These are phyloP conservation scores for Ancistrus triradiatus DNA, from an alignment of 2,113 vertebrate genomes.

Conservation along the genomic window DNA sequence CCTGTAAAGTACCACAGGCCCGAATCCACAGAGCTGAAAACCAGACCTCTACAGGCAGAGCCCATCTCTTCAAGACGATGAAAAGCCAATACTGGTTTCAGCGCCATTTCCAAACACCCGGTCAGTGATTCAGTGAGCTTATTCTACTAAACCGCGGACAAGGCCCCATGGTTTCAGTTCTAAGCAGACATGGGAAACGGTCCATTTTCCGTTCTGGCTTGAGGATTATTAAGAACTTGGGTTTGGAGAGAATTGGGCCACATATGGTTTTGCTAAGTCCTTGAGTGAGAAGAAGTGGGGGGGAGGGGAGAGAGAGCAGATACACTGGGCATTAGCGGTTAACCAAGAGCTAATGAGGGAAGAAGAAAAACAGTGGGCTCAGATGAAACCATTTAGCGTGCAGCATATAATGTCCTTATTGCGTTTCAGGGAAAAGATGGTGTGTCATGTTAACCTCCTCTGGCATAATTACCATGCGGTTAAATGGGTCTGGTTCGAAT, in stretches of 20 bases:
- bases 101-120: slow-evolving; percentile 55
- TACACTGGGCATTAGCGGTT: slow-evolving; percentile 68
- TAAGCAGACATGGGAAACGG: slow-evolving; percentile 58
- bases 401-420: slow-evolving; percentile 52
- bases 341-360: slow-evolving; percentile 71
- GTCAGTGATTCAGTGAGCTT: slow-evolving; percentile 48
- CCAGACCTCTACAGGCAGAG: slow-evolving; percentile 44
- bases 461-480: slow-evolving; percentile 51
- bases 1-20: slow-evolving; percentile 48
- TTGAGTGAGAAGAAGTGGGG: slow-evolving; percentile 50
- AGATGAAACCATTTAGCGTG: slow-evolving; percentile 64
- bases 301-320: slow-evolving; percentile 49
- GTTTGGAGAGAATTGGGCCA: slow-evolving; percentile 39
- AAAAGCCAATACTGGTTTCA: slow-evolving; percentile 49
- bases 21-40: slow-evolving; percentile 55
- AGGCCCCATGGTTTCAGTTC: slow-evolving; percentile 50
- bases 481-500: slow-evolving; percentile 54
- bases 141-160: slow-evolving; percentile 59
- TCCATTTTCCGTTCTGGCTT: slow-evolving; percentile 61
- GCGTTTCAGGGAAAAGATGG: slow-evolving; percentile 57
- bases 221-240: slow-evolving; percentile 56
- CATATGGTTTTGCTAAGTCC: slow-evolving; percentile 65
- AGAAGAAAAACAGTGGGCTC: slow-evolving; percentile 64
- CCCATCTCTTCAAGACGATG: slow-evolving; percentile 46
- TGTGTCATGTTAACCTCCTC: slow-evolving; percentile 54